Evolutionary conservation across 2,888 invertebrate species (phyloP).

Genomic region (Mimas tiliae): DNA sequence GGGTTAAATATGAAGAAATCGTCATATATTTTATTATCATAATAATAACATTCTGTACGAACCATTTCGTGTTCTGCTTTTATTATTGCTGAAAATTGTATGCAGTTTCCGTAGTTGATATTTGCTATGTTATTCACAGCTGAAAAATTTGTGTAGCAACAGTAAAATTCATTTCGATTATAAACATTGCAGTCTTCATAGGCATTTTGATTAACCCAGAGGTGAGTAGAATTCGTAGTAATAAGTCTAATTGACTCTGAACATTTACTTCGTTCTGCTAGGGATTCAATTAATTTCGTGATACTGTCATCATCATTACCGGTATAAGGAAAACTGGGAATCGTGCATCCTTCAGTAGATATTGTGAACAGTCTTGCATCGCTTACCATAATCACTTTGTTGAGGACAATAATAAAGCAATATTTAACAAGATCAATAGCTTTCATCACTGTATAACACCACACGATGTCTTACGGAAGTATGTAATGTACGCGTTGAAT

Average conservation of each 20-base stretch:
- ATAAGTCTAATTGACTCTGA: constrained; percentile 37
- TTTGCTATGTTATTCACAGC: constrained; percentile 35
- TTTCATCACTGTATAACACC: constrained; percentile 4
- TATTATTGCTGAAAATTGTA: constrained; percentile 41
- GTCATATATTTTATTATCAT: constrained; percentile 55
- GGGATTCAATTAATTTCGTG: constrained; percentile 25
- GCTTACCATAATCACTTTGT: constrained; percentile 20
- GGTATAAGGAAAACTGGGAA: constrained; percentile 40
- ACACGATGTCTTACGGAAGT: neutral
- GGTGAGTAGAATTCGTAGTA: constrained; percentile 44
- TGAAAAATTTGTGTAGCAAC: constrained; percentile 46
- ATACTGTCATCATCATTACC: constrained; percentile 35
- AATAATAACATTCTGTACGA: constrained; percentile 85
- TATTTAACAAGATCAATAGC: neutral
- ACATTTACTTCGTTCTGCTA: constrained; percentile 37
- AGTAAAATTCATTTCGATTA: constrained; percentile 39
- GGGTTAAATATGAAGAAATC: constrained; percentile 45
- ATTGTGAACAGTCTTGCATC: constrained; percentile 40
- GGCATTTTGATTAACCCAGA: constrained; percentile 44
- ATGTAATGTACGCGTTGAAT: neutral
- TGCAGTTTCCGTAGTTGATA: constrained; percentile 43
- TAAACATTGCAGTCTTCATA: constrained; percentile 36
- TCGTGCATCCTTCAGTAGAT: constrained; percentile 47
- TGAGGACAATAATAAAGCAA: neutral
- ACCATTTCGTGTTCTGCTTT: constrained; percentile 45